Conservation (phyloP, 2,888 invertebrate species). For the Dynastes maya region DNA sequence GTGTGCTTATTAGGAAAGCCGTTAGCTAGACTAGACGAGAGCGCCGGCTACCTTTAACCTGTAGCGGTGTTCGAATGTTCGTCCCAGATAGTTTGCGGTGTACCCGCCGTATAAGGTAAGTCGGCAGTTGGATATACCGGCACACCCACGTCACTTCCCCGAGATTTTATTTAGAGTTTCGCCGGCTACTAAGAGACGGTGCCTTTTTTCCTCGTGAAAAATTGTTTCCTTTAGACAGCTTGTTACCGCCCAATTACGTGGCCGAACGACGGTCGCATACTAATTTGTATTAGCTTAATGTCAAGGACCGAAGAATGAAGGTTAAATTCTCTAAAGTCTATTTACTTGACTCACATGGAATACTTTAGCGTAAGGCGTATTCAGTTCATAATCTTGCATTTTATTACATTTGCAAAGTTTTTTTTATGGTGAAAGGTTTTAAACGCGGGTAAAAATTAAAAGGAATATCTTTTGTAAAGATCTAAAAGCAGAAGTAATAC, state of each 20-base stretch:
- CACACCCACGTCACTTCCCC: conserved; percentile 30
- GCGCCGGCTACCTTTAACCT: conserved; percentile 57
- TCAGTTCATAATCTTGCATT: no score
- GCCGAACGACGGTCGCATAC: background rate
- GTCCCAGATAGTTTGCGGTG: conserved; percentile 56
- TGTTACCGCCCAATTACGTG: background rate
- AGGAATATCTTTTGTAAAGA: no score
- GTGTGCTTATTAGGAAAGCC: conserved; percentile 43
- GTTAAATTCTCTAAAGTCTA: no score
- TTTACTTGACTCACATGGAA: background rate
- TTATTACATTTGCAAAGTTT: no score
- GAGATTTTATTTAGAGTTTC: conserved; percentile 27
- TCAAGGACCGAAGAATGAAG: conserved; percentile 4
- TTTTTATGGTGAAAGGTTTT: no score
- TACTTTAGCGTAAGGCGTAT: background rate
- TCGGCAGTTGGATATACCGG: background rate
- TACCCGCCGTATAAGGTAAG: conserved; percentile 35
- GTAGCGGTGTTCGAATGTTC: conserved; percentile 54
- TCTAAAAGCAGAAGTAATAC: no score
- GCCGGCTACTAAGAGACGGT: background rate
- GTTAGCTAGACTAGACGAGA: conserved; percentile 53
- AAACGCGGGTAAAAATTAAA: no score
- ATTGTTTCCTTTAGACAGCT: conserved; percentile 12
- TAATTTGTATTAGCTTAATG: background rate
- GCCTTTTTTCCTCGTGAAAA: conserved; percentile 13